Conservation (phyloP, 2,113 vertebrate species). For the Cnemophilus loriae region DNA sequence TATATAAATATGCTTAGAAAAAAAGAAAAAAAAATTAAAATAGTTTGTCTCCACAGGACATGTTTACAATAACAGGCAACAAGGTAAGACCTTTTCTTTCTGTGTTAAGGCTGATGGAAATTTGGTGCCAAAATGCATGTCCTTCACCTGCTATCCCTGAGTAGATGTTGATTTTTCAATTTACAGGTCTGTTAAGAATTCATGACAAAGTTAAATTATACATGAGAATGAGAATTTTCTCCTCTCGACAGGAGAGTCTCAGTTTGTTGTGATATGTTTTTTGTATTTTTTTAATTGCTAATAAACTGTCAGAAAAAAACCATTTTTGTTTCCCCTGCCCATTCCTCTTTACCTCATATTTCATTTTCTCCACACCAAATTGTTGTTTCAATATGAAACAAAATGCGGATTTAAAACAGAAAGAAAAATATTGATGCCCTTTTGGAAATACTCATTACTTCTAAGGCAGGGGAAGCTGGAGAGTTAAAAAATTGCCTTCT, state of each 20-base stretch:
- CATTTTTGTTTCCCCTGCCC: neutral
- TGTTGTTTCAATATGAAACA: neutral
- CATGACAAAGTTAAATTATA: slow-evolving; percentile 25
- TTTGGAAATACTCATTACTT: neutral
- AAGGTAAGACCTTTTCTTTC: neutral
- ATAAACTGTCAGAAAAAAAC: neutral
- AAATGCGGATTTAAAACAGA: neutral
- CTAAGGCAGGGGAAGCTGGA: neutral
- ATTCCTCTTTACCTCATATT: neutral
- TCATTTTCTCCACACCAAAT: neutral
- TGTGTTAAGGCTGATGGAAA: neutral
- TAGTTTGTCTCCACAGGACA: neutral
- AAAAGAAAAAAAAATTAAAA: neutral
- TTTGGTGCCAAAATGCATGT: neutral
- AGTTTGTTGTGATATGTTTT: neutral
- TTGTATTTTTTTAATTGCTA: neutral
- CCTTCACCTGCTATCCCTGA: slow-evolving; percentile 23
- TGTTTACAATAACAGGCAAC: neutral
- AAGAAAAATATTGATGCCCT: neutral
- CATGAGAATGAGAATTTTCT: neutral
- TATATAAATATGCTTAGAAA: neutral
- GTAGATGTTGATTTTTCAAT: slow-evolving; percentile 45
- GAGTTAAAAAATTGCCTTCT: neutral
- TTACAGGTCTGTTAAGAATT: slow-evolving; percentile 43
- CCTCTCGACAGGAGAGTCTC: neutral